Percentiles rank a stretch among this genome's conserved stretches.
Conservation (phyloP, 2,797 vertebrate genomes). For the Orestias chungarensis region DNA sequence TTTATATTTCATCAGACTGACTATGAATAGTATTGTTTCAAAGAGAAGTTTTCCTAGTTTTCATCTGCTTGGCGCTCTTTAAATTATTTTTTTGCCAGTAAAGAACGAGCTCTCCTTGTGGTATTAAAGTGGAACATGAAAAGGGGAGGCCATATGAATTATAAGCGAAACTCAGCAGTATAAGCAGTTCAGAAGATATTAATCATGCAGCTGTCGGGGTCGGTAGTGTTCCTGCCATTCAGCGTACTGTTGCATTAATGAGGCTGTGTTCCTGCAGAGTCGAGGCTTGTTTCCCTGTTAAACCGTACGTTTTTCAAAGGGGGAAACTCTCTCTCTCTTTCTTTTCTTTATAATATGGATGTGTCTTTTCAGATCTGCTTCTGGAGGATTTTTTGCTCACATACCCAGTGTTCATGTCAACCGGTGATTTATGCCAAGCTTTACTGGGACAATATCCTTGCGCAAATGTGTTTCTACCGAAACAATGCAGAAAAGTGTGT, state of each 20-base stretch:
- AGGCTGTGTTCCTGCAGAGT: slow-evolving; percentile 10
- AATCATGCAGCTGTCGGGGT: slow-evolving; percentile 45
- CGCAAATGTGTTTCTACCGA: neutral
- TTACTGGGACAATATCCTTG: slow-evolving; percentile 98
- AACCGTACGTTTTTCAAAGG: neutral
- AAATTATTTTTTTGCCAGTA: slow-evolving; percentile 30
- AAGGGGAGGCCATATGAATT: slow-evolving; percentile 9
- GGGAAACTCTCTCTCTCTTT: neutral
- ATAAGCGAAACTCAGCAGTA: slow-evolving; percentile 20
- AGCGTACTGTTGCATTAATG: slow-evolving; percentile 27
- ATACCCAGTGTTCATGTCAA: slow-evolving; percentile 97
- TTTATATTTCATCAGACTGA: slow-evolving; percentile 15
- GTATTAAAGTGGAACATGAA: slow-evolving; percentile 27
- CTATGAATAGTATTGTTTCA: slow-evolving; percentile 26
- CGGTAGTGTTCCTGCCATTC: slow-evolving; percentile 14
- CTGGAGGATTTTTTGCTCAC: slow-evolving; percentile 97
- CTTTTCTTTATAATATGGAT: slow-evolving; percentile 14
- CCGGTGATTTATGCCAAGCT: slow-evolving; percentile 94
- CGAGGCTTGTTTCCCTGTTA: neutral
- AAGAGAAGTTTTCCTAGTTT: slow-evolving; percentile 24
- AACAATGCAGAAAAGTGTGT: neutral
- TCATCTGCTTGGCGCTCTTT: slow-evolving; percentile 19
- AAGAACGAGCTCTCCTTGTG: slow-evolving; percentile 20
- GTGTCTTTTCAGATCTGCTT: slow-evolving; percentile 85
- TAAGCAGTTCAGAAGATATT: slow-evolving; percentile 32